These are phyloP conservation scores for Lordiphosa andalusiaca DNA, from an alignment of 2,888 invertebrate species.

Conservation along the genomic window DNA sequence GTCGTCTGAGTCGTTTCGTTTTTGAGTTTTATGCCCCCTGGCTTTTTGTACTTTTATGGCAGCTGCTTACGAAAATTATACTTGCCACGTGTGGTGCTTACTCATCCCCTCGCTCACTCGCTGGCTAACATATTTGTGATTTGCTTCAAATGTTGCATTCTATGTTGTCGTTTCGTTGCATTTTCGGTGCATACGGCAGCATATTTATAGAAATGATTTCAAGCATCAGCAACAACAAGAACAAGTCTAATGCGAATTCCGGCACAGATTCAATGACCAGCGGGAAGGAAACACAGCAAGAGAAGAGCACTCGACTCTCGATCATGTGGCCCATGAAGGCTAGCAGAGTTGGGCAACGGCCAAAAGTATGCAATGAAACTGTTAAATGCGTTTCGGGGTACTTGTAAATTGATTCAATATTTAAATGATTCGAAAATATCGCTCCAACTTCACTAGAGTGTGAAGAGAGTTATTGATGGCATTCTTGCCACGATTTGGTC, in stretches of 20 bases:
- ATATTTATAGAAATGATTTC: constrained; percentile 64
- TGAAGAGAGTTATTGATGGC: no score
- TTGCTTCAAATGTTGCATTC: constrained; percentile 46
- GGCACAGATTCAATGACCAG: neutral
- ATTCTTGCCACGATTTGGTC: no score
- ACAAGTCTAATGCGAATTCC: neutral
- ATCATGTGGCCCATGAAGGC: no score
- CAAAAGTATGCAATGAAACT: constrained; percentile 25
- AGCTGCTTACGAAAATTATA: constrained; percentile 34
- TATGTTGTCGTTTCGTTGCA: constrained; percentile 20
- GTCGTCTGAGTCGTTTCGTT: constrained; percentile 34
- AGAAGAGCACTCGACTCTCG: neutral
- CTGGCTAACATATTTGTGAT: constrained; percentile 3
- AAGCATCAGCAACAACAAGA: constrained; percentile 14
- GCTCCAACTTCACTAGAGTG: no score
- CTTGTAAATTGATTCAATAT: no score
- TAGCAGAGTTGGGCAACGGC: neutral
- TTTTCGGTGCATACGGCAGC: constrained; percentile 7
- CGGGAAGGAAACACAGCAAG: neutral
- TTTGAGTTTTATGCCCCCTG: constrained; percentile 24
- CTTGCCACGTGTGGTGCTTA: constrained; percentile 30
- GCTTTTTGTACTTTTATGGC: constrained; percentile 32
- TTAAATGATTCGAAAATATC: no score
- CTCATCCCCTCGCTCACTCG: neutral
- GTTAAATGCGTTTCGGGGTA: no score